A percentile compares a stretch with the other conserved stretches of the same genome.
These are phyloP conservation scores for Suncus etruscus DNA, from an alignment of 2,113 vertebrate genomes.

Conservation along the genomic window DNA sequence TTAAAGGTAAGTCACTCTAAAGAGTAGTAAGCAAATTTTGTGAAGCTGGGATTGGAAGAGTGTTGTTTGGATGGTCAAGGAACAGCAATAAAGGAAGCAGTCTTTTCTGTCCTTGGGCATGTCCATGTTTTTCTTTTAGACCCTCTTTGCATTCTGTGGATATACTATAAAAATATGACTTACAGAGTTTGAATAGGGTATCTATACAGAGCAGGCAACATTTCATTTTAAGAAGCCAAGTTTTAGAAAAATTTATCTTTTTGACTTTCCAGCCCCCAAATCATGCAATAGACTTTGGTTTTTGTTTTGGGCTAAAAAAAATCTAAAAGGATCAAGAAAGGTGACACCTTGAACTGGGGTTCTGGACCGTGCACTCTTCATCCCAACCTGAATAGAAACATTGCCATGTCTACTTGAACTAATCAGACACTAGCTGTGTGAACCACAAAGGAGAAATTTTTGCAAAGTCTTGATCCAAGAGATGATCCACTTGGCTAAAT, in stretches of 20 bases:
- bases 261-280: slow-evolving; percentile 16
- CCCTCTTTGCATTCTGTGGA: background rate
- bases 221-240: background rate
- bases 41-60: background rate
- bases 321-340: background rate
- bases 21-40: background rate
- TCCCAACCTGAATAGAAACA: background rate
- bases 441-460: background rate
- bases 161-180: background rate
- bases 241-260: background rate
- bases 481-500: background rate
- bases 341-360: too few species aligned
- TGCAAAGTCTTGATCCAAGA: background rate
- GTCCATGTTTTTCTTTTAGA: background rate
- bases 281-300: background rate
- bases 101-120: background rate
- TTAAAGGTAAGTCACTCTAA: slow-evolving; percentile 40
- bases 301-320: background rate
- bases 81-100: background rate
- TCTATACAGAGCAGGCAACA: too few species aligned
- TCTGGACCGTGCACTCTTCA: background rate
- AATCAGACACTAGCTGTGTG: background rate
- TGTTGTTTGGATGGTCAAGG: background rate
- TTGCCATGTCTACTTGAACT: background rate
- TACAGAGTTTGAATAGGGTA: background rate